Base-by-base conservation (phyloP, 1,140 invertebrate genomes). In the Hydropsyche tenuis region DNA sequence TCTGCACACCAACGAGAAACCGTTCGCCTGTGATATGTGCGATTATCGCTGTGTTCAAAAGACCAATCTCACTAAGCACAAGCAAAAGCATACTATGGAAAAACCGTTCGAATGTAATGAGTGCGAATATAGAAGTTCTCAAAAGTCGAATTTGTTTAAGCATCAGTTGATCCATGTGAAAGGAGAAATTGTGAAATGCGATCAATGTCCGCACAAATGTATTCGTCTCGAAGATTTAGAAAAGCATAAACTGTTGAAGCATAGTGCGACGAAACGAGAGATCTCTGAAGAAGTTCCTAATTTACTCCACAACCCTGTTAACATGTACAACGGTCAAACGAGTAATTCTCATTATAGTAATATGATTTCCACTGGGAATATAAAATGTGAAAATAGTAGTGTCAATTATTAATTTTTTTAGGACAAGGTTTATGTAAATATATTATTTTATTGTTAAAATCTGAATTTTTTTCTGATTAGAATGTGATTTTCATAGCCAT, bases 21-120 rank as follows among this genome's bases (percentile, higher is more conserved):
- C 89, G 0, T 91, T 88, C 73, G 84, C 88, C 14, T 91, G 90
- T 76, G 88, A 90, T 69, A 81, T 86, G 53, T 91, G 90, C 69
- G 88, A 78, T 74, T 86, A 85, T 69, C 78, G 81, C 6, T 85
- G 85, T 51, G 85, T 86, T 0, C 85, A 86, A 69, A 85, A 86
- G 68, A 85, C 85, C 0, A 86, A 86, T 69, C 65, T 86, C 16
- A 85, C 82, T 0, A 86, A 86, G 72, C 85, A 86, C 73, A 85
- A 85, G 48, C 83, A 83, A 48, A 79, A 84, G 37, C 85, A 86
- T 78, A 70, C 83, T 20, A 82, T 82, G 63, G 84, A 86, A n/a
- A 85, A 82, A 42, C 73, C 73, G 20, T 75, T 72, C 53, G 76
- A 73, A 56, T 77, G 76, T 43, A 46, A 7, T 20, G 81, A 81